Base-by-base conservation (phyloP, 2,113 vertebrate species). In the Chionomys nivalis region DNA sequence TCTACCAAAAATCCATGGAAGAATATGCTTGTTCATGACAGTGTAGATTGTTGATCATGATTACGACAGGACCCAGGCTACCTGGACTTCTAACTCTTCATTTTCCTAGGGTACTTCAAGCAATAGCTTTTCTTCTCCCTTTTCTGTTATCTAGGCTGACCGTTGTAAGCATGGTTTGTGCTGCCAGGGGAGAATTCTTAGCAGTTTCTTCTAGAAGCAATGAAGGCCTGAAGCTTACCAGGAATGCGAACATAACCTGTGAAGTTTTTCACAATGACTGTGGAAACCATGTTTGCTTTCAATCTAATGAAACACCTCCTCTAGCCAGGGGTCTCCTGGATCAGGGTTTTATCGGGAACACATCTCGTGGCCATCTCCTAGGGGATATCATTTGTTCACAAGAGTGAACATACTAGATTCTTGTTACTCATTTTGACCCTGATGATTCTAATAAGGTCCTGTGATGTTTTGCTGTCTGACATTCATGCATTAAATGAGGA, bases 231-330 rank as follows among this genome's bases (percentile, higher is more conserved):
- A 63, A 49, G 24, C 52, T 75, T 70, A 88, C 58, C 93, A 49
- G 63, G 86, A 87, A 81, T 39, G 39, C 42, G 19, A 58, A 28
- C 33, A 39, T 94, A 76, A 76, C 87, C 72, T 81, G n/a, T 78
- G 92, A 86, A 66, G 63, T 72, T 85, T 94, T 96, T 65, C 66
- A 90, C 44, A 96, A 28, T 76, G 70, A 39, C 68, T 66, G 58
- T 87, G 70, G 49, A 91, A 76, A 44, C 36, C 49, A 7, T 66
- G 55, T 93, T 87, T 73, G 42, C 47, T 86, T 91, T 94, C 87
- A 93, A 26, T 65, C 87, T 85, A 95, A 76, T 77, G 81, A 83
- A 97, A 93, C 75, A 95, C 63, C 79, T 87, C 42, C 68, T n/a
- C 36, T 49, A 49, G 42, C 68, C 68, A 23, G 42, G 75, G 26